These are phyloP conservation scores for Tanaodytes sp. DNA, from an alignment of 2,888 invertebrate genomes.

Conservation along the genomic window DNA sequence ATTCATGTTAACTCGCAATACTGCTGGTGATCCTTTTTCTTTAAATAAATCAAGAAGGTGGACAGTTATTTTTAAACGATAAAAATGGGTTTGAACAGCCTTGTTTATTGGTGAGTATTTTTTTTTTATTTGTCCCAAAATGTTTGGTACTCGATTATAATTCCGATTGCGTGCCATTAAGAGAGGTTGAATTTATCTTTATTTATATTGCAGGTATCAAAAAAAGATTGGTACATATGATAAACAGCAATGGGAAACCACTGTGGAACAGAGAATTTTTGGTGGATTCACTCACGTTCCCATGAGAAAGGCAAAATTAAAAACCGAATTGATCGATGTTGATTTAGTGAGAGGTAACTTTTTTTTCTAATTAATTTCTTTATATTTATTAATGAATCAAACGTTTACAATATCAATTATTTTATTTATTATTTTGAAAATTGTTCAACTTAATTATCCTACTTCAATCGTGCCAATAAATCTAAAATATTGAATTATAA, in stretches of 20 bases:
- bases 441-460: too few relatives aligned
- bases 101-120: conserved; percentile 59
- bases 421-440: too few relatives aligned
- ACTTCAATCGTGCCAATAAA: too few relatives aligned
- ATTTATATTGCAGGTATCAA: conserved; percentile 96
- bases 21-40: conserved; percentile 40
- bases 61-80: conserved; percentile 45
- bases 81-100: conserved; percentile 59
- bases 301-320: conserved; percentile 84
- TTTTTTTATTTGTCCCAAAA: too few relatives aligned
- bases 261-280: conserved; percentile 91
- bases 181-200: too few relatives aligned
- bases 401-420: too few relatives aligned
- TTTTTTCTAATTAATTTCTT: too few relatives aligned
- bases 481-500: too few relatives aligned
- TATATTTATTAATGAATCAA: too few relatives aligned
- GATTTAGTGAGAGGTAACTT: conserved; percentile 84
- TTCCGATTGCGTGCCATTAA: too few relatives aligned
- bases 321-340: conserved; percentile 95
- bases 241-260: conserved; percentile 97
- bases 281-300: conserved; percentile 88
- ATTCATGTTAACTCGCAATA: conserved; percentile 42
- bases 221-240: conserved; percentile 97
- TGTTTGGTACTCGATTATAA: too few relatives aligned
- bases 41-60: conserved; percentile 37